These are phyloP conservation scores for Lasius fuliginosus DNA, from an alignment of 2,888 invertebrate genomes.

Conservation along the genomic window DNA sequence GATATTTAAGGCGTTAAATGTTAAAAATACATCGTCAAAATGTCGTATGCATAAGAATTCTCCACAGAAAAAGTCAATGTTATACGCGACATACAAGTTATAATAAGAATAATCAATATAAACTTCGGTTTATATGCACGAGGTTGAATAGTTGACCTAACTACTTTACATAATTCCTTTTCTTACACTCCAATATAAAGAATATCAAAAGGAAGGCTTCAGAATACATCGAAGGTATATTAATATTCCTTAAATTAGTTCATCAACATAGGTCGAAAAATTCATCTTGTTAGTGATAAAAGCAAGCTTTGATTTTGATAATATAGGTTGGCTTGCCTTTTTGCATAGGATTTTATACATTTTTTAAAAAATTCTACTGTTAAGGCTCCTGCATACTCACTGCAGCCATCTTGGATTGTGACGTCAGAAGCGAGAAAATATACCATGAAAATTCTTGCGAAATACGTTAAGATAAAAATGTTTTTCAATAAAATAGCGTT, in stretches of 20 bases:
- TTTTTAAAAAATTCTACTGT: too few relatives aligned
- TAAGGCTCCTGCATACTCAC: too few relatives aligned
- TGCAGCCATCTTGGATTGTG: too few relatives aligned
- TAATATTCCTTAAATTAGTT: background rate
- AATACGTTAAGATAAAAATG: too few relatives aligned
- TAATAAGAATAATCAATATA: slow-evolving; percentile 11
- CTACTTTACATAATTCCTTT: background rate
- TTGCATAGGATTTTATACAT: too few relatives aligned
- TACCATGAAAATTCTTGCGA: too few relatives aligned
- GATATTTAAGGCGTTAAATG: background rate
- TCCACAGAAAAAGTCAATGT: slow-evolving; percentile 19
- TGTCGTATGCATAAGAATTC: background rate
- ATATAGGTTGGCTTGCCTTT: too few relatives aligned
- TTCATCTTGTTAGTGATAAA: too few relatives aligned
- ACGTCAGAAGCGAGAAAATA: too few relatives aligned
- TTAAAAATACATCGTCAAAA: background rate
- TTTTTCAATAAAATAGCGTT: too few relatives aligned
- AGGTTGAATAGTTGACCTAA: background rate
- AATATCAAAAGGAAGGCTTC: background rate
- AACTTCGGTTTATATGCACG: background rate
- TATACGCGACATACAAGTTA: background rate
- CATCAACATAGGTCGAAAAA: background rate
- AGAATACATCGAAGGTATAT: background rate
- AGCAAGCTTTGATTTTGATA: too few relatives aligned
- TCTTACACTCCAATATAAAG: background rate